phyloP scores from a whole-genome alignment of 2,888 invertebrate species.

The Tipula vernalis region DNA sequence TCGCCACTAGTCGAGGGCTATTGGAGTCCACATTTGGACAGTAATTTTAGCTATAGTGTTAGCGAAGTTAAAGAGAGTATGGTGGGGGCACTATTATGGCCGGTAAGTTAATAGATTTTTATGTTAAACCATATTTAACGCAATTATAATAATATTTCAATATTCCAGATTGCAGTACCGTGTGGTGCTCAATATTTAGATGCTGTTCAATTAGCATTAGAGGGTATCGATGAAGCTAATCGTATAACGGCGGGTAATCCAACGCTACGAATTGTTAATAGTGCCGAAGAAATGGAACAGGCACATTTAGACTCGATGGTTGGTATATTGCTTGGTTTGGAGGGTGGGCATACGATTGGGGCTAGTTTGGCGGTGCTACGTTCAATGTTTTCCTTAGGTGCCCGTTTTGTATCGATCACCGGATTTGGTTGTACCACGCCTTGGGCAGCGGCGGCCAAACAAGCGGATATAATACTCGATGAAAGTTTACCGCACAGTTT shows the following conservation, averaged over 20 bases:
- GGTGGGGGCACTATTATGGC: conserved; percentile 39
- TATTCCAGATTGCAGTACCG: conserved; percentile 33
- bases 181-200: conserved; percentile 52
- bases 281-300: conserved; percentile 44
- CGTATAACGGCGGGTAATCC: conserved; percentile 42
- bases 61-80: conserved; percentile 37
- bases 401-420: conserved; percentile 51
- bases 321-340: conserved; percentile 48
- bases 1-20: conserved; percentile 44
- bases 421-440: conserved; percentile 52
- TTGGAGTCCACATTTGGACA: conserved; percentile 26
- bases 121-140: not conserved
- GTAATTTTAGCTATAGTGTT: conserved; percentile 22
- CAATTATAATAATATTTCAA: not conserved
- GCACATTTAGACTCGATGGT: conserved; percentile 46
- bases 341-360: conserved; percentile 55
- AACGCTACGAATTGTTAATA: conserved; percentile 41
- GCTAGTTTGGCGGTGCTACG: conserved; percentile 51
- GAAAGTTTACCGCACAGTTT: conserved; percentile 32
- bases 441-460: conserved; percentile 38
- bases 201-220: conserved; percentile 50
- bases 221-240: conserved; percentile 52
- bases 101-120: conserved; percentile 16
- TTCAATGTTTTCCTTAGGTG: conserved; percentile 51
- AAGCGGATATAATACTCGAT: conserved; percentile 25